Conservation (phyloP, 2,113 vertebrate genomes). For the Conger conger region DNA sequence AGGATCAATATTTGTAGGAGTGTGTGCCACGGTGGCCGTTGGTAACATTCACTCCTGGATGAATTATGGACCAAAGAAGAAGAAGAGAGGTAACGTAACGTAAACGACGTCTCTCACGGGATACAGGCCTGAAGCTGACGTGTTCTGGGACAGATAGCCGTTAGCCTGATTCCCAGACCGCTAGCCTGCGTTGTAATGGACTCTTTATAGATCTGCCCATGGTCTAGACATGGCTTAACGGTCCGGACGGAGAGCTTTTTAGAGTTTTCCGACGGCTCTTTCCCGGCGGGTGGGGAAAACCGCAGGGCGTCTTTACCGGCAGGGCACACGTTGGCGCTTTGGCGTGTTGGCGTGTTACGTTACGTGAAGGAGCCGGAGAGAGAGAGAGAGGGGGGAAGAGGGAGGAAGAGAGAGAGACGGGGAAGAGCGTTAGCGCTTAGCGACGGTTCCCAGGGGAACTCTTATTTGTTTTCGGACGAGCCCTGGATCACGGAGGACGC, state of each 20-base stretch:
- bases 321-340: background rate
- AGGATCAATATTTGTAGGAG: conserved; percentile 42
- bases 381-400: background rate
- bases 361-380: background rate
- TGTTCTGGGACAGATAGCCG: background rate
- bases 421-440: background rate
- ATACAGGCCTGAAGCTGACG: background rate
- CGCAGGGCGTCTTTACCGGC: conserved; percentile 4
- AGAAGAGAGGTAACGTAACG: background rate
- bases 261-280: background rate
- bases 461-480: conserved; percentile 61
- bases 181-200: conserved; percentile 14
- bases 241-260: background rate
- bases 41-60: conserved; percentile 33
- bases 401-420: background rate
- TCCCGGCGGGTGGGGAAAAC: background rate
- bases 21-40: conserved; percentile 24
- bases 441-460: conserved; percentile 46
- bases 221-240: conserved; percentile 2
- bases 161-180: conserved; percentile 29
- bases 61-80: conserved; percentile 10
- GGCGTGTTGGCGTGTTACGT: background rate
- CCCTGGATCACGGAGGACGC: conserved; percentile 32
- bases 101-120: background rate
- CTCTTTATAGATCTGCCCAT: conserved; percentile 31